Evolutionary conservation across 2,797 vertebrate genomes (phyloP).

Genomic region (Manis crassicaudata): DNA sequence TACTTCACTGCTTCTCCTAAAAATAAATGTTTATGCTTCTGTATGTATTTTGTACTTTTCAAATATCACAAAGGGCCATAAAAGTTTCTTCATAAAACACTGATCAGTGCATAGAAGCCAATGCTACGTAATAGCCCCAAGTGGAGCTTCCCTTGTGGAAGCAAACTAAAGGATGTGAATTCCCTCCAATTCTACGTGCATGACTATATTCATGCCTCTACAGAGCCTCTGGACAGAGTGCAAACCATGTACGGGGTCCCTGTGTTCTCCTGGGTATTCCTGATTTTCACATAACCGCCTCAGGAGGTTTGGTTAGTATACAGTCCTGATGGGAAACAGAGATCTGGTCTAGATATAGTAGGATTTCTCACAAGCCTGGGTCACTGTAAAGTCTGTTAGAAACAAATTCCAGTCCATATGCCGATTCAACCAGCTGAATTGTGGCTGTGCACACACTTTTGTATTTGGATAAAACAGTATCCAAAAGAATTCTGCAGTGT

Average conservation of each 20-base stretch:
- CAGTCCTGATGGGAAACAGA: neutral
- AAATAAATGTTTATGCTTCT: neutral
- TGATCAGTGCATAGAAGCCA: neutral
- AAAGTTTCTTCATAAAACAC: neutral
- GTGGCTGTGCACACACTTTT: slow-evolving; percentile 10
- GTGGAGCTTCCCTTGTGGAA: neutral
- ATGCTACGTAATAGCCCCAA: neutral
- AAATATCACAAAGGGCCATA: neutral
- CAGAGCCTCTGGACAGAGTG: neutral
- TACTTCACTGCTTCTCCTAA: neutral
- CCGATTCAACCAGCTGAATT: neutral
- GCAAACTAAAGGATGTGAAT: neutral
- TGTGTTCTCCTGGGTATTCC: neutral
- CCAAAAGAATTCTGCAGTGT: slow-evolving; percentile 47
- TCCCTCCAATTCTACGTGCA: neutral
- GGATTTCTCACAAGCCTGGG: neutral
- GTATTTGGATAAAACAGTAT: neutral
- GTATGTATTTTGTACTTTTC: neutral
- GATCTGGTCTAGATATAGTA: neutral
- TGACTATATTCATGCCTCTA: rapidly evolving
- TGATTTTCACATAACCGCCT: neutral
- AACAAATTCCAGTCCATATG: neutral
- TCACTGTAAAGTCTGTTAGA: neutral
- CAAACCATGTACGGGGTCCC: rapidly evolving
- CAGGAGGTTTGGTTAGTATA: neutral